These are phyloP conservation scores for Phalacrocorax aristotelis DNA, from an alignment of 2,113 vertebrate genomes.

Conservation along the genomic window DNA sequence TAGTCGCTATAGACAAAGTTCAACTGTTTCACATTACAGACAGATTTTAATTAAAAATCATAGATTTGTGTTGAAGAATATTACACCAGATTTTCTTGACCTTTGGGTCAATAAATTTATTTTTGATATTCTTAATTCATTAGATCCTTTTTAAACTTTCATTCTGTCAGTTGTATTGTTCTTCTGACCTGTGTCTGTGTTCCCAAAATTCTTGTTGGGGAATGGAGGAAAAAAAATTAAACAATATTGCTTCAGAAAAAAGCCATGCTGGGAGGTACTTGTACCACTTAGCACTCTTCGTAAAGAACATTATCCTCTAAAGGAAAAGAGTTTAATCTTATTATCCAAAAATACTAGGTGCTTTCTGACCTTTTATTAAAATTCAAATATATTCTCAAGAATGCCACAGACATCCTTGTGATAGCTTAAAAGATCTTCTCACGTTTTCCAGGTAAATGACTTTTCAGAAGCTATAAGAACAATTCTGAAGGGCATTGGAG, in stretches of 20 bases:
- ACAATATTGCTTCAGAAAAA: not conserved
- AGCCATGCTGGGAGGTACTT: not conserved
- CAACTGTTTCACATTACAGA: not conserved
- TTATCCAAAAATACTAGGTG: not conserved
- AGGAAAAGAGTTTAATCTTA: not conserved
- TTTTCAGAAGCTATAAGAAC: not conserved
- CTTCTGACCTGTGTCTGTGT: not conserved
- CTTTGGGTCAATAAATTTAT: not conserved
- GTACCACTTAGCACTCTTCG: not conserved
- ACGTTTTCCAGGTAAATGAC: not conserved
- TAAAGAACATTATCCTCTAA: not conserved
- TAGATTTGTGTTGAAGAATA: not conserved
- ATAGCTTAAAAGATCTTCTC: not conserved
- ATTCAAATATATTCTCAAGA: constrained; percentile 2
- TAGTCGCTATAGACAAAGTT: not conserved
- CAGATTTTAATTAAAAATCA: constrained; percentile 36
- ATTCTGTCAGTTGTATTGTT: not conserved
- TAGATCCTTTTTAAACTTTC: not conserved
- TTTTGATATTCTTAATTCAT: not conserved
- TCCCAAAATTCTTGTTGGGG: not conserved
- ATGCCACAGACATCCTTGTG: not conserved
- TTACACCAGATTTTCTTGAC: not conserved
- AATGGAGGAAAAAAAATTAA: not conserved
- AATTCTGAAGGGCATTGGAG: not conserved
- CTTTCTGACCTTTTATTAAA: not conserved